Conservation (phyloP, 1,140 invertebrate genomes). For the Gryllus bimaculatus region DNA sequence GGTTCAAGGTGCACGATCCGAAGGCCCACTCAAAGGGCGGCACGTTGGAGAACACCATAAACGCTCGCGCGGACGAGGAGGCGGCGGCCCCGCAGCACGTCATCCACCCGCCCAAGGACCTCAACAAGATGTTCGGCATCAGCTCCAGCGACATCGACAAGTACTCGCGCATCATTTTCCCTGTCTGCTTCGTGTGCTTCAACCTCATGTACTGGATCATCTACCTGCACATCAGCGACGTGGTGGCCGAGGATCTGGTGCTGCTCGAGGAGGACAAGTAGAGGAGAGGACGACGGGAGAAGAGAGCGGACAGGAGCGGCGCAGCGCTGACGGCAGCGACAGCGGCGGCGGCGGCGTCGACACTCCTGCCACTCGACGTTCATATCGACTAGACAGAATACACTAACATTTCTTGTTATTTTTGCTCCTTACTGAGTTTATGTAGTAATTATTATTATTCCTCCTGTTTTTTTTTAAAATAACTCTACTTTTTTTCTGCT, state of each 20-base stretch:
- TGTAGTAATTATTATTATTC: background rate
- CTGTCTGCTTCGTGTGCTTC: constrained; percentile 94
- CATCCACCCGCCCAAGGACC: constrained; percentile 63
- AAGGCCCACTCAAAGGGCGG: constrained; percentile 38
- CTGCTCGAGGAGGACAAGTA: constrained; percentile 73
- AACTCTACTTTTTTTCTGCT: constrained; percentile 2
- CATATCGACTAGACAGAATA: constrained; percentile 4
- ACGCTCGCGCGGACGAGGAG: constrained; percentile 32
- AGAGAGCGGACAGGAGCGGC: background rate
- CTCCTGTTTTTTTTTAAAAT: background rate
- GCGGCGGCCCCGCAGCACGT: constrained; percentile 59
- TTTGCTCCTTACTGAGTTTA: constrained; percentile 4
- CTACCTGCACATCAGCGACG: constrained; percentile 90
- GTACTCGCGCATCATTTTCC: constrained; percentile 90
- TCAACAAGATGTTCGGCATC: constrained; percentile 56
- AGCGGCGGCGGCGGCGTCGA: background rate
- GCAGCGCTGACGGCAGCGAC: background rate
- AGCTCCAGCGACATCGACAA: constrained; percentile 95
- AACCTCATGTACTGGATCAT: constrained; percentile 98
- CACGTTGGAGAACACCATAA: constrained; percentile 38
- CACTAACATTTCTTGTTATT: constrained; percentile 5
- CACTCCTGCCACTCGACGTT: background rate
- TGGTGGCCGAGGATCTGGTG: constrained; percentile 84
- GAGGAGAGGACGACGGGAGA: constrained; percentile 23
- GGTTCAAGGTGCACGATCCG: constrained; percentile 40